Conservation (phyloP, 2,888 invertebrate species). For the Drosophila paucipuncta region DNA sequence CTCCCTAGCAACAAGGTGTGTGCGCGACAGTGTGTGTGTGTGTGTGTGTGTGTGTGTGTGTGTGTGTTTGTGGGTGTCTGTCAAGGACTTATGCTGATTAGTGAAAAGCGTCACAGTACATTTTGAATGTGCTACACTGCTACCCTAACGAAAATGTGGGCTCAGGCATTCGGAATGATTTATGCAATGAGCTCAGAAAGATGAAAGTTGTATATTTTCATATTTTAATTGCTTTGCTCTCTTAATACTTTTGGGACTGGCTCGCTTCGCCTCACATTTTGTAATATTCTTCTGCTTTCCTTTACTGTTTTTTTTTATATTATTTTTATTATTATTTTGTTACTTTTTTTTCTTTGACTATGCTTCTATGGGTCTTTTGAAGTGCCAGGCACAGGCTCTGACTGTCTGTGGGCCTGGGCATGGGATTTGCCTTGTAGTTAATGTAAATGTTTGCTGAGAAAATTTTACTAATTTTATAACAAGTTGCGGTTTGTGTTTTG, state of each 20-base stretch:
- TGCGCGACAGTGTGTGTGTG: neutral
- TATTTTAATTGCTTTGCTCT: constrained; percentile 84
- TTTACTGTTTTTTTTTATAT: constrained; percentile 10
- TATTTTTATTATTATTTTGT: constrained; percentile 20
- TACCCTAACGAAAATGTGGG: constrained; percentile 28
- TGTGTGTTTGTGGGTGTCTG: constrained; percentile 40
- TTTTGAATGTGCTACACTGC: constrained; percentile 51
- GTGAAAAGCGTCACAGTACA: constrained; percentile 79
- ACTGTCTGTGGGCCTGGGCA: constrained; percentile 18
- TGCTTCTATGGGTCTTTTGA: constrained; percentile 79
- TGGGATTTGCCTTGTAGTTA: constrained; percentile 72
- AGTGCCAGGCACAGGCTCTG: constrained; percentile 53
- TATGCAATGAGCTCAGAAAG: constrained; percentile 80
- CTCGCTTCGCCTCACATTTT: constrained; percentile 27
- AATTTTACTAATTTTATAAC: constrained; percentile 81
- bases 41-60: constrained; percentile 18
- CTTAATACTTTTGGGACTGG: constrained; percentile 77
- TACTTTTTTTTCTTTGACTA: constrained; percentile 49
- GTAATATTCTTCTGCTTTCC: constrained; percentile 51
- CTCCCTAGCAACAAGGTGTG: constrained; percentile 44
- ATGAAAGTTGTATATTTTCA: constrained; percentile 82
- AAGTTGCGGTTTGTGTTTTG: constrained; percentile 75
- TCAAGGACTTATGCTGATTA: constrained; percentile 79
- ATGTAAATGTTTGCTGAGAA: constrained; percentile 81
- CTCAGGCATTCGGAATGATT: constrained; percentile 77